Conservation (phyloP, 2,888 invertebrate species). For the Plagiodera versicolora region DNA sequence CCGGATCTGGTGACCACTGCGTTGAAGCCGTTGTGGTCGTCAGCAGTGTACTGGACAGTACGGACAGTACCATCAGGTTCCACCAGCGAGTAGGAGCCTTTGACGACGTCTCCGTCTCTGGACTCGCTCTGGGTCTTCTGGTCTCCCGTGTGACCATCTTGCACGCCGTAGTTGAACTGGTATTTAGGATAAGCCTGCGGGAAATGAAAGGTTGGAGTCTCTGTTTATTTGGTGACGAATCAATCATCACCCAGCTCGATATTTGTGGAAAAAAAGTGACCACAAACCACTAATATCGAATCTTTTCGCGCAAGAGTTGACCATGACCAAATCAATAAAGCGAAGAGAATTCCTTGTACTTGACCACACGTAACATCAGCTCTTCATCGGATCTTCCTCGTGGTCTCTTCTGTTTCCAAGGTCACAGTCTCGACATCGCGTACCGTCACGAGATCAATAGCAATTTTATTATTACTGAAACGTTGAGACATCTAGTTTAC, state of each 20-base stretch:
- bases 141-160: slow-evolving; percentile 62
- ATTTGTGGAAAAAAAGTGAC: too few relatives aligned
- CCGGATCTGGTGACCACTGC: slow-evolving; percentile 54
- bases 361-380: slow-evolving; percentile 14
- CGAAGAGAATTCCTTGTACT: slow-evolving; percentile 24
- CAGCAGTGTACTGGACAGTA: slow-evolving; percentile 62
- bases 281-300: not conserved
- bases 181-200: slow-evolving; percentile 60
- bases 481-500: not conserved
- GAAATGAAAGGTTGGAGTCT: slow-evolving; percentile 30
- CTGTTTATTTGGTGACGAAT: too few relatives aligned
- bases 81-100: slow-evolving; percentile 61
- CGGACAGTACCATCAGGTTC: slow-evolving; percentile 62
- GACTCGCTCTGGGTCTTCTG: slow-evolving; percentile 60
- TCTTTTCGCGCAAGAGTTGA: slow-evolving; percentile 3
- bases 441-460: not conserved
- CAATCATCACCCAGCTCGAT: too few relatives aligned
- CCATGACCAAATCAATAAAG: slow-evolving; percentile 13
- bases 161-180: slow-evolving; percentile 62
- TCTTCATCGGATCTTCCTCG: slow-evolving; percentile 14
- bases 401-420: slow-evolving; percentile 21
- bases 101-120: slow-evolving; percentile 61
- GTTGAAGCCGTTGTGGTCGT: slow-evolving; percentile 60
- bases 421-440: not conserved
- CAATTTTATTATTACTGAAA: not conserved